A percentile compares a stretch with the other conserved stretches of the same genome.
Conservation (phyloP, 2,888 invertebrate species). For the Polia nebulosa region DNA sequence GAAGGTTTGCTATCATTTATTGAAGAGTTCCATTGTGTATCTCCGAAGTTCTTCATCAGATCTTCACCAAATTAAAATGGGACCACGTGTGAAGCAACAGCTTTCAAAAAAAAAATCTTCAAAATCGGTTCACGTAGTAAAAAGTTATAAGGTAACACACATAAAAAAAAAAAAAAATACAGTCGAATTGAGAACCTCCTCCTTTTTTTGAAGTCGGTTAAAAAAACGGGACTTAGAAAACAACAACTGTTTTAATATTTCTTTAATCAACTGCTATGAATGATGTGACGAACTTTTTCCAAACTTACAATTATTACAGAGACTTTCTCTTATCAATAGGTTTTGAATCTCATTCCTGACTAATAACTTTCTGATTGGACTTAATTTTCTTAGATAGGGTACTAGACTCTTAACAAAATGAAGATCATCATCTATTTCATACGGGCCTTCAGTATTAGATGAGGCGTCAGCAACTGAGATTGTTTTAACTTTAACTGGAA, state of each 20-base stretch:
- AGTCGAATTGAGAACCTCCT: too few species aligned
- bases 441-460: constrained; percentile 30
- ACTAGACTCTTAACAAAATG: constrained; percentile 69
- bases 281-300: constrained; percentile 10
- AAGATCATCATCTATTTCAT: constrained; percentile 63
- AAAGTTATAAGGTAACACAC: too few species aligned
- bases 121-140: too few species aligned
- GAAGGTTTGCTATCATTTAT: too few species aligned
- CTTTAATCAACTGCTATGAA: not conserved
- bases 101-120: too few species aligned
- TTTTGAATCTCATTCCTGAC: constrained; percentile 71
- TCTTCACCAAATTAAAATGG: too few species aligned
- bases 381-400: constrained; percentile 66
- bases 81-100: too few species aligned
- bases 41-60: too few species aligned
- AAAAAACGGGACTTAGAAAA: not conserved
- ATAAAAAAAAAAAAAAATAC: too few species aligned
- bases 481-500: constrained; percentile 30
- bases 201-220: too few species aligned
- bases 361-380: constrained; percentile 67
- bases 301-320: constrained; percentile 65
- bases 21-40: too few species aligned
- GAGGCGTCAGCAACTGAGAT: constrained; percentile 11
- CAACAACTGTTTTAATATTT: not conserved
- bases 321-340: constrained; percentile 64